phyloP scores from a whole-genome alignment of 2,113 vertebrate genomes.

The Tamias sibiricus region DNA sequence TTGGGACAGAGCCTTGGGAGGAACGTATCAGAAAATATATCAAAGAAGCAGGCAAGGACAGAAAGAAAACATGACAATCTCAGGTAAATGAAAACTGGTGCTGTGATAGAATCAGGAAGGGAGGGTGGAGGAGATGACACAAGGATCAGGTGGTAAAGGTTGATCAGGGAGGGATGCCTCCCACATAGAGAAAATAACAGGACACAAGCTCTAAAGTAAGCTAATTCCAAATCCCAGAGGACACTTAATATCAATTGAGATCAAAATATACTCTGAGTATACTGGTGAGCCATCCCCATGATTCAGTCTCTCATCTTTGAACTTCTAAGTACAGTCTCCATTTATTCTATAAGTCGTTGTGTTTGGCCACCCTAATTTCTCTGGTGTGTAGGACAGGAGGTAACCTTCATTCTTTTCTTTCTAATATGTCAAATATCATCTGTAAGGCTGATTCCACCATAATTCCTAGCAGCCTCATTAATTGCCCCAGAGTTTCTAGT shows the following conservation, averaged over 20 bases:
- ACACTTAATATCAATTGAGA: background rate
- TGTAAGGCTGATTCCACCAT: background rate
- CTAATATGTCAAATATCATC: background rate
- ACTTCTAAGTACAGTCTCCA: background rate
- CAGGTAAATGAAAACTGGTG: background rate
- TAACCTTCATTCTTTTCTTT: background rate
- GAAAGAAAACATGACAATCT: background rate
- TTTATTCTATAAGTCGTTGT: background rate
- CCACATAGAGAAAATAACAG: background rate
- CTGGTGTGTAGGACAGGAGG: background rate
- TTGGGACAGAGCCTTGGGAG: background rate
- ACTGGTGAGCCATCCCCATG: background rate
- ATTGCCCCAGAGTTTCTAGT: background rate
- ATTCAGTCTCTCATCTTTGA: background rate
- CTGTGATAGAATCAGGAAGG: background rate
- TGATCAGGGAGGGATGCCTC: background rate
- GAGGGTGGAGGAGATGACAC: background rate
- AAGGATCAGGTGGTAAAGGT: background rate
- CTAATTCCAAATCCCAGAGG: background rate
- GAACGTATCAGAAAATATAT: background rate
- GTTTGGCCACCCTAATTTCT: too few species aligned
- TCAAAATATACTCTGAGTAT: background rate
- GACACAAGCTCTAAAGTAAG: background rate
- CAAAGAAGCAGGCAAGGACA: background rate
- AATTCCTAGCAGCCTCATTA: background rate